Conservation (phyloP, 2,888 invertebrate genomes). For the Linyphia triangularis region DNA sequence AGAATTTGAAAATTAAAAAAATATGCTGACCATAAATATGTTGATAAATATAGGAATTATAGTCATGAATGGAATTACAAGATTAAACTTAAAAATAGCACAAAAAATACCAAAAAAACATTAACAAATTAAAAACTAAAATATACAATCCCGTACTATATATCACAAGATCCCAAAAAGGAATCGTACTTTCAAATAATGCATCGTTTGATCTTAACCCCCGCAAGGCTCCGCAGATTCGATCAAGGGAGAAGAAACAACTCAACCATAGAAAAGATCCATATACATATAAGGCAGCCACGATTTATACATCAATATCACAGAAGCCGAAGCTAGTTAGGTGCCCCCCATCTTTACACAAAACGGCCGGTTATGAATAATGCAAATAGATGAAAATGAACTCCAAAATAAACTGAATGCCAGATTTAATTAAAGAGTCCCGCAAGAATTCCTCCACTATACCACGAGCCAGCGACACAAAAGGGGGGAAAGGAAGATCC, state of each 20-base stretch:
- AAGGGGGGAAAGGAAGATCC: conserved; percentile 1
- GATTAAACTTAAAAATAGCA: no score
- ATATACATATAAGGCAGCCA: not conserved
- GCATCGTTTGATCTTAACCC: not conserved
- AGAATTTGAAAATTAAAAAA: no score
- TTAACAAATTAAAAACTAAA: no score
- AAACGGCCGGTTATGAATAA: conserved; percentile 11
- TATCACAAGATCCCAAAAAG: no score
- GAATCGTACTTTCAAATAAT: not conserved
- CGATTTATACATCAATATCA: not conserved
- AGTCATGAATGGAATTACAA: no score
- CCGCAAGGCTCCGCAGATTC: not conserved
- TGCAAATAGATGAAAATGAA: conserved; percentile 42
- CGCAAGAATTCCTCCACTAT: not conserved
- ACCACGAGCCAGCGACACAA: not conserved
- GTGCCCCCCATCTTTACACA: not conserved
- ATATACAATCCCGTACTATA: no score
- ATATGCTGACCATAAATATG: no score
- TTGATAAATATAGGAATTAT: no score
- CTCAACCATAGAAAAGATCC: not conserved
- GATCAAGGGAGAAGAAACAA: not conserved
- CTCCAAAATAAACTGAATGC: conserved; percentile 48
- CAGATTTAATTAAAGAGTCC: conserved; percentile 59
- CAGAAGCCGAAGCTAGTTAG: not conserved
- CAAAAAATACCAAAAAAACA: no score